Base-by-base conservation (phyloP, 1,140 invertebrate genomes). In the Cherax destructor region DNA sequence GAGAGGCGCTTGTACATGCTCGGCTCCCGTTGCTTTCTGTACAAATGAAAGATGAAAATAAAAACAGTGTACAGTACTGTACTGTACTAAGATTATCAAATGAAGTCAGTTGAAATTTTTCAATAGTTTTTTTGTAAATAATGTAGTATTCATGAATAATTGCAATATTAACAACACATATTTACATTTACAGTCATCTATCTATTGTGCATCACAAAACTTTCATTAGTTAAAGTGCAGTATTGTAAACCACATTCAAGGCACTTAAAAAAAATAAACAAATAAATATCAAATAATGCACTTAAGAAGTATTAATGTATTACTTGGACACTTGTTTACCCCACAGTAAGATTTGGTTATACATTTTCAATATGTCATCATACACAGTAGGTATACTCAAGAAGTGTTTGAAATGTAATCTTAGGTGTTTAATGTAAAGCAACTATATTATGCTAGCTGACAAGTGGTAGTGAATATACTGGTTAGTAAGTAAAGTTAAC, bases 1-100 rank as follows among this genome's bases (percentile, higher is more conserved):
- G 97, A 98, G 91, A 98, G 95, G 94, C 97, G 95, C 95, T 98
- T 98, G 93, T 98, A 98, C 91, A 98, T 97, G 80, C 94, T 94
- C 30, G 96, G 95, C 92, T 97, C 96, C 94, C 96, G 96, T 93
- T 97, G 97, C 93, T 96, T 96, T 90, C 95, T 94, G 92, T 56
- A 61, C 30, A 10, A 74, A 77, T 3, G 52, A 72, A 50, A 72
- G 3, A 76, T 56, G n/a, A 56, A 50, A 86, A 24, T 4, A 21
- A 16, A 95, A 56, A 56, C 30, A 59, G 18, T 61, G 9, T 56
- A 56, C 13, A 10, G 52, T 56, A 56, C 52, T 61, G 9, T 56
- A 56, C 13, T 56, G 52, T 56, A 56, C 52, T 56, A 49, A 79
- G 24, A 79, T 24, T 41, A 79, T 41, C n/a, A 79, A 76, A 10